Percentiles rank a stretch among this genome's conserved stretches.
phyloP scores from a whole-genome alignment of 2,113 vertebrate genomes.

The Salminus brasiliensis region DNA sequence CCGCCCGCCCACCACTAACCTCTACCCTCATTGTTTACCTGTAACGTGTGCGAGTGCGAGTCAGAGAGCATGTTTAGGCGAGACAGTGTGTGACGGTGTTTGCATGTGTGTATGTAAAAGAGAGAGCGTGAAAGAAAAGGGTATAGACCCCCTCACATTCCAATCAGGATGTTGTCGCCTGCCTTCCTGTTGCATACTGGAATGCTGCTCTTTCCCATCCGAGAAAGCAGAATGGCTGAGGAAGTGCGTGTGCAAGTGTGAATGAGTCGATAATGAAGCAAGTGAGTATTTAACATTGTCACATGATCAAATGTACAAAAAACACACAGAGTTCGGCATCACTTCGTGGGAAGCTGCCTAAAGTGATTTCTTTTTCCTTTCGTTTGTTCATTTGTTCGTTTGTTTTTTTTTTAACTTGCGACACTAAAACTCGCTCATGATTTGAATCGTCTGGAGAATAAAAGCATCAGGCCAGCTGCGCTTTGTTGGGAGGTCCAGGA shows the following conservation, averaged over 20 bases:
- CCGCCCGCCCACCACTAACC: conserved; percentile 8
- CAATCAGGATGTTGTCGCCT: conserved; percentile 34
- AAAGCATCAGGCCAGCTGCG: background rate
- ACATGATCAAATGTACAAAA: conserved; percentile 30
- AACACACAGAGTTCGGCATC: background rate
- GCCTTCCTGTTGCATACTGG: conserved; percentile 54
- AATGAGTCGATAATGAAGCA: conserved; percentile 28
- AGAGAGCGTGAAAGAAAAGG: conserved; percentile 5
- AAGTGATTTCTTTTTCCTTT: background rate
- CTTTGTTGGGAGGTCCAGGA: background rate
- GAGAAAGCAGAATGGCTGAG: conserved; percentile 41
- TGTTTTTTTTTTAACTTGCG: background rate
- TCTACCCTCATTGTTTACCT: conserved; percentile 64
- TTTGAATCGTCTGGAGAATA: background rate
- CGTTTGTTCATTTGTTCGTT: background rate
- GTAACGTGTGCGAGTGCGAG: conserved; percentile 34
- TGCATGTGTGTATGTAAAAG: background rate
- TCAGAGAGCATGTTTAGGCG: conserved; percentile 3
- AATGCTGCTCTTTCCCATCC: conserved; percentile 63
- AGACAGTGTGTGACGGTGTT: background rate
- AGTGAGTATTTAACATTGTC: conserved; percentile 19
- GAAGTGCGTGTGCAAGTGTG: background rate
- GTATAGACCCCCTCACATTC: conserved; percentile 57
- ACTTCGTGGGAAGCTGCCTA: background rate
- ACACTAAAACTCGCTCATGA: background rate